Evolutionary conservation across 2,797 vertebrate species (phyloP), one percentile per base, ranked within the genome.

Genomic region (Enteromius fasciolatus): DNA sequence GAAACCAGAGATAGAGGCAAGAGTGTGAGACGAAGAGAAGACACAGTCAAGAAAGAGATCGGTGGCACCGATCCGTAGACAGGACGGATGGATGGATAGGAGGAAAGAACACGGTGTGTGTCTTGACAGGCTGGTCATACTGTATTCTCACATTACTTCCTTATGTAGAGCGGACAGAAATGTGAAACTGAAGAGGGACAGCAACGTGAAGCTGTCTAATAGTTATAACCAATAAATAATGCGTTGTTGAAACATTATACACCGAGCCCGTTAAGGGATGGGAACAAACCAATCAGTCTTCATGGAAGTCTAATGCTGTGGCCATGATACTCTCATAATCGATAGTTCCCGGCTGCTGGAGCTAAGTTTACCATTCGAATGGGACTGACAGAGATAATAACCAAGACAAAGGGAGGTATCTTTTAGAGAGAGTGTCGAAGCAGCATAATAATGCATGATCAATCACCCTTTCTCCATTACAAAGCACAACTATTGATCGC

Each of bases 241-340:
- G 39, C 25, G 1, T 31, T 31, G 20, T 14, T 59, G 63, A 87
- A 82, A 82, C 44, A 67, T 68, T 66, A 82, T 46, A 69, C 5
- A n/a, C 54, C 1, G 15, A 48, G 33, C 36, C 75, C 50, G 25
- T 28, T 79, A 59, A 68, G 44, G 76, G n/a, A 67, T 15, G 23
- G 20, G 66, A 85, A 81, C 25, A 57, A 81, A 54, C 33, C 20
- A 78, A 83, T 89, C 83, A 28, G 88, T 90, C 76, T 83, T 85
- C 82, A 86, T 89, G 84, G 87, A 90, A 84, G 74, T 87, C 76
- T 88, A 88, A 90, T 89, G 76, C 72, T 67, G n/a, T 57, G 28
- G 76, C 80, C 74, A 73, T 75, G 52, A 67, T 86, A 82, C 77
- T 75, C 8, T 79, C 64, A 64, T 77, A 89, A 85, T 87, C 87